Evolutionary conservation across 2,113 vertebrate genomes (phyloP).

Genomic region (Phyllopteryx taeniolatus): DNA sequence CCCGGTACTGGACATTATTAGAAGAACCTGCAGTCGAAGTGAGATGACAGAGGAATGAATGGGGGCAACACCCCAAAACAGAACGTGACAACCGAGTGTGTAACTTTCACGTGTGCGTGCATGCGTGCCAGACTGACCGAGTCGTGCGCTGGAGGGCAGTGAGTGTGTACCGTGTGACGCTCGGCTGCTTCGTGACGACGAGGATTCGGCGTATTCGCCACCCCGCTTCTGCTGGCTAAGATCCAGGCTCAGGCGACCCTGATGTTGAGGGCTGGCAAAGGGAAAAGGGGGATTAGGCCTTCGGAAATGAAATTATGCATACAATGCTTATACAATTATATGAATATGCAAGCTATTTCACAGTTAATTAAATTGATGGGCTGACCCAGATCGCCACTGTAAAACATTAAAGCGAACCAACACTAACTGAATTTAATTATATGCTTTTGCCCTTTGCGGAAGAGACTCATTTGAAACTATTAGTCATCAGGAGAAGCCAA

Average conservation of each 20-base stretch:
- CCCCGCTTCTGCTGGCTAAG: conserved; percentile 84
- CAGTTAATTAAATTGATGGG: conserved; percentile 16
- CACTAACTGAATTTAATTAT: conserved; percentile 7
- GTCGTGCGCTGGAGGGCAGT: conserved; percentile 88
- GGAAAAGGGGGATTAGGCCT: neutral
- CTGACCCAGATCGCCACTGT: conserved; percentile 6
- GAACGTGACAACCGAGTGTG: neutral
- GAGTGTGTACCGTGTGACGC: conserved; percentile 92
- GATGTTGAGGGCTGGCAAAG: conserved; percentile 84
- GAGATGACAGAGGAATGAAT: conserved; percentile 4
- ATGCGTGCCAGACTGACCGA: conserved; percentile 79
- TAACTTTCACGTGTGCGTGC: conserved; percentile 13
- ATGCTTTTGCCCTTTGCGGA: conserved; percentile 15
- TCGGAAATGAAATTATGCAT: neutral
- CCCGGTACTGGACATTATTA: conserved; percentile 88
- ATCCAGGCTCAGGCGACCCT: conserved; percentile 92
- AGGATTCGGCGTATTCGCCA: conserved; percentile 81
- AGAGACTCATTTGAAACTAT: conserved; percentile 13
- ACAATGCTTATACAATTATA: neutral
- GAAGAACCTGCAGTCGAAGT: conserved; percentile 79
- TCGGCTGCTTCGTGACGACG: conserved; percentile 80
- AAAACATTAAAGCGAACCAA: conserved; percentile 11
- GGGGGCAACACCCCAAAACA: conserved; percentile 1
- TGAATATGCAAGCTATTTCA: conserved; percentile 3
- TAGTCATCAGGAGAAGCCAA: conserved; percentile 4